Evolutionary conservation across 2,797 vertebrate genomes (phyloP).

Genomic region (Pempheris klunzingeri): DNA sequence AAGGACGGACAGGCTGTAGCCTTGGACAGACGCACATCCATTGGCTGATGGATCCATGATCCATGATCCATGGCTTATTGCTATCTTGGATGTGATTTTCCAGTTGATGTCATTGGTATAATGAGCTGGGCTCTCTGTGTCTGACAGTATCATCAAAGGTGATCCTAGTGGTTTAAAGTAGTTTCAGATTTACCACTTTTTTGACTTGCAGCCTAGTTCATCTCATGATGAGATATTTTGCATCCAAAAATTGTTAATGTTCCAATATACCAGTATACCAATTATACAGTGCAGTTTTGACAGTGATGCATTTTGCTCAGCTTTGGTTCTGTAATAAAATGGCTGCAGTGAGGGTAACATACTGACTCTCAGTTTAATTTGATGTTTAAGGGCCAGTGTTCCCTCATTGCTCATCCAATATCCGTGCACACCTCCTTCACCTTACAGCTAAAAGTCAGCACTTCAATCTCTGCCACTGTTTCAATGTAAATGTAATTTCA

Average conservation of each 20-base stretch:
- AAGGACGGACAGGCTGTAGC: too few relatives aligned
- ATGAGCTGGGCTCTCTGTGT: background rate
- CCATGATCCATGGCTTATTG: too few relatives aligned
- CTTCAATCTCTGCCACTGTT: background rate
- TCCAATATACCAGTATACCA: background rate
- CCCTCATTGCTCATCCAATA: background rate
- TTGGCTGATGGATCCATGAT: too few relatives aligned
- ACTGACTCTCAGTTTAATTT: background rate
- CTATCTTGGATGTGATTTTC: background rate
- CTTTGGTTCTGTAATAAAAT: background rate
- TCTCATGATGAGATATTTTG: background rate
- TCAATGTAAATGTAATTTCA: conserved; percentile 3
- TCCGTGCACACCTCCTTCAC: background rate
- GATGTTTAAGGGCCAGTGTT: too few relatives aligned
- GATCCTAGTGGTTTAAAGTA: background rate
- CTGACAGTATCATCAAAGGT: background rate
- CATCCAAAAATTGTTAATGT: background rate
- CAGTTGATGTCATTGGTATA: background rate
- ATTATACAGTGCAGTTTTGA: background rate
- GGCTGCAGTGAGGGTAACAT: background rate
- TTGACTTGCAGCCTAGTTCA: background rate
- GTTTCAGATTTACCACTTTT: background rate
- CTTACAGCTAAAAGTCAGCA: background rate
- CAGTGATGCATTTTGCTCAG: background rate
- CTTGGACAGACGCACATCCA: too few relatives aligned